A percentile compares a stretch with the other conserved stretches of the same genome.
These are phyloP conservation scores for Zapus hudsonius DNA, from an alignment of 2,113 vertebrate genomes.

Conservation along the genomic window DNA sequence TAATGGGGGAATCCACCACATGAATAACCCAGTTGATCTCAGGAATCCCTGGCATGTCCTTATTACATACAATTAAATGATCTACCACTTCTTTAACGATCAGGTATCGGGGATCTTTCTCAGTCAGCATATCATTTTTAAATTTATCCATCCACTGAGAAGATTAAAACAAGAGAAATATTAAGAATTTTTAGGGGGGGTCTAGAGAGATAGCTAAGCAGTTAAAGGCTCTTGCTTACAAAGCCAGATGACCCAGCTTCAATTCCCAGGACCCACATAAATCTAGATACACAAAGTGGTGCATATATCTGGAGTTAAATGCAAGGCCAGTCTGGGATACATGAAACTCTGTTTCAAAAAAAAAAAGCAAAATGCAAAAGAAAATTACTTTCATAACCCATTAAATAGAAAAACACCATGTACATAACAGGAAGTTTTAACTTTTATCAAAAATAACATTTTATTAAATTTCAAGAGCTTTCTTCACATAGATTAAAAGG, in stretches of 20 bases:
- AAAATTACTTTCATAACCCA: slow-evolving; percentile 55
- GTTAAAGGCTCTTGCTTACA: too few species aligned
- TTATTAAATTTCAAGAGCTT: slow-evolving; percentile 57
- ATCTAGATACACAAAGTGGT: too few species aligned
- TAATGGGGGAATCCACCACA: slow-evolving; percentile 88
- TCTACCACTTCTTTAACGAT: slow-evolving; percentile 88
- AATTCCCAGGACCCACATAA: too few species aligned
- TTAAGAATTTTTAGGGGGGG: background rate
- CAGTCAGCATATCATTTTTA: slow-evolving; percentile 87
- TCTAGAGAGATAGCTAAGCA: too few species aligned
- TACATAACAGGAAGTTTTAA: slow-evolving; percentile 21
- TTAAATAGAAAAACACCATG: slow-evolving; percentile 31
- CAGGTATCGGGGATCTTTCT: slow-evolving; percentile 88
- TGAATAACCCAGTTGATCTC: slow-evolving; percentile 91
- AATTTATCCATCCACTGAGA: slow-evolving; percentile 92
- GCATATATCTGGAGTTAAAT: background rate
- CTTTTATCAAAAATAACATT: background rate
- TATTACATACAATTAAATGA: slow-evolving; percentile 91
- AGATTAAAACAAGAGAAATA: slow-evolving; percentile 41
- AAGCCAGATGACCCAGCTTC: too few species aligned
- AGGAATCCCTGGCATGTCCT: slow-evolving; percentile 91
- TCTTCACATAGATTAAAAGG: slow-evolving; percentile 10
- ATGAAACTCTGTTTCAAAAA: background rate
- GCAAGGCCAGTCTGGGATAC: background rate
- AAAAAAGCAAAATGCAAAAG: background rate